phyloP scores from a whole-genome alignment of 1,140 invertebrate species.

The Chrysomallon squamiferum region DNA sequence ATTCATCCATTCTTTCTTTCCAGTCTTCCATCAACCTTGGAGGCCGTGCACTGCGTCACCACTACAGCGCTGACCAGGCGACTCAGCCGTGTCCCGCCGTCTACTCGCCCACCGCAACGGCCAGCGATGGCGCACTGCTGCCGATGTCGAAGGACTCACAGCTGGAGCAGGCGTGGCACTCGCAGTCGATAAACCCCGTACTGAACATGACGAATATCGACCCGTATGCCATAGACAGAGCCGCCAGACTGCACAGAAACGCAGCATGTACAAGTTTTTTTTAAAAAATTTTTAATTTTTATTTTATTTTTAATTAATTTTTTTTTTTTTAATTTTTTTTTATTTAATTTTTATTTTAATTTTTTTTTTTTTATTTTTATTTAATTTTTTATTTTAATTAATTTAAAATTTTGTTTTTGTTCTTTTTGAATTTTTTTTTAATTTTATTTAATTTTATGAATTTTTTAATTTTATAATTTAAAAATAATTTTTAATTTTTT shows the following conservation, averaged over 20 bases:
- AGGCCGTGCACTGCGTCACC: conserved; percentile 11
- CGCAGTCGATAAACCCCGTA: conserved; percentile 10
- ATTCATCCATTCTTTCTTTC: not conserved
- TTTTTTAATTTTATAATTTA: too few relatives aligned
- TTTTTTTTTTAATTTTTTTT: too few relatives aligned
- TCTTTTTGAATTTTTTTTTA: too few relatives aligned
- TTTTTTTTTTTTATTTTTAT: too few relatives aligned
- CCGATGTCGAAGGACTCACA: conserved; percentile 1
- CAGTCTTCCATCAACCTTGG: conserved; percentile 31
- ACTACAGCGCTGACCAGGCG: conserved; percentile 29
- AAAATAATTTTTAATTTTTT: too few relatives aligned
- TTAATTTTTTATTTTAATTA: too few relatives aligned
- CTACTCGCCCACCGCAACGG: conserved; percentile 5
- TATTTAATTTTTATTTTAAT: too few relatives aligned
- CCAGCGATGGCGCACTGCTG: not conserved
- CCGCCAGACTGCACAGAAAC: conserved; percentile 76
- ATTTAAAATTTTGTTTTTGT: too few relatives aligned
- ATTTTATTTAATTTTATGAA: too few relatives aligned
- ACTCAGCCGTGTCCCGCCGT: conserved; percentile 34
- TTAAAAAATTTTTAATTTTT: too few relatives aligned
- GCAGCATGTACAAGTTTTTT: conserved; percentile 69
- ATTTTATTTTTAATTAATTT: too few relatives aligned
- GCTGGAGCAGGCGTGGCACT: conserved; percentile 4
- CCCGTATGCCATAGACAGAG: conserved; percentile 73
- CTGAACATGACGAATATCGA: conserved; percentile 59